These are phyloP conservation scores for Nothoprocta perdicaria DNA, from an alignment of 2,113 vertebrate species.

Conservation along the genomic window DNA sequence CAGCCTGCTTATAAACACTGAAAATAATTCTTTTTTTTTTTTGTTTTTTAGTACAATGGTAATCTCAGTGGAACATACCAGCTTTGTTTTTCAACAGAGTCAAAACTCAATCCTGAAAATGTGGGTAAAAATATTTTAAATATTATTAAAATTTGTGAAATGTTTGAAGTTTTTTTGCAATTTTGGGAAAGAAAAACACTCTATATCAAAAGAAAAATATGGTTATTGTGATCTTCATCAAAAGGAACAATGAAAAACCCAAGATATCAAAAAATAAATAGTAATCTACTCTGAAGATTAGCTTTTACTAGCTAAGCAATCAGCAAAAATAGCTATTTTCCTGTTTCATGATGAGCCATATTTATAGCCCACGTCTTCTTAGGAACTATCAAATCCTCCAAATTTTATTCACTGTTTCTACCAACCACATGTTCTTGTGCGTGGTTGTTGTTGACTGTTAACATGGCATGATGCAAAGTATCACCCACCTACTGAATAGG, in stretches of 20 bases:
- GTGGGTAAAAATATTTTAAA: neutral
- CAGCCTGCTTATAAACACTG: neutral
- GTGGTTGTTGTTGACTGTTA: neutral
- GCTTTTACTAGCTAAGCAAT: neutral
- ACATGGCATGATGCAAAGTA: neutral
- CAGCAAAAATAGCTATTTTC: neutral
- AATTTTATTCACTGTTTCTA: neutral
- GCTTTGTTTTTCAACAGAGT: neutral
- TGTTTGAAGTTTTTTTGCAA: neutral
- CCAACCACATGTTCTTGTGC: neutral
- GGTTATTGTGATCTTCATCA: neutral
- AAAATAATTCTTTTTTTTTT: neutral
- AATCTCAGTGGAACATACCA: neutral
- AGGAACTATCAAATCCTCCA: neutral
- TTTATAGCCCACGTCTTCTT: neutral
- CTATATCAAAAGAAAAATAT: neutral
- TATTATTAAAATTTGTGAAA: rapidly evolving
- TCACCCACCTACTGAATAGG: neutral
- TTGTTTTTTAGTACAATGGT: neutral
- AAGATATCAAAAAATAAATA: neutral
- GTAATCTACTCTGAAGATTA: neutral
- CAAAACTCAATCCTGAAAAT: neutral
- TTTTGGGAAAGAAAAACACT: neutral
- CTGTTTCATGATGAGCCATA: neutral
- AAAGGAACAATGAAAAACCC: neutral